Conservation (phyloP, 2,888 invertebrate genomes). For the Anthophora plumipes region DNA sequence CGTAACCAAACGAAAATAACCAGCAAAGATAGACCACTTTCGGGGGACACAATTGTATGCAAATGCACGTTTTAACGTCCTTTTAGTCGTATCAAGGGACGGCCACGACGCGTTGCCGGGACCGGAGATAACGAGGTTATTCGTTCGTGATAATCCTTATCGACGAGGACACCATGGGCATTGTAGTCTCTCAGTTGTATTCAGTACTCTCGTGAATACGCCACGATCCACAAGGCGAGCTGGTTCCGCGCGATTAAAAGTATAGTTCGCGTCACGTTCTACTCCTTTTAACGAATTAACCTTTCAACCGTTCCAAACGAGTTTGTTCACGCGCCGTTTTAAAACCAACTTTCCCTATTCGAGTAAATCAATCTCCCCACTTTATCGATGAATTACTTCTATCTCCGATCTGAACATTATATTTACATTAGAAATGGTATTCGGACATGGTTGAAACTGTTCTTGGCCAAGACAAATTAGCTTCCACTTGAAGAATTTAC, state of each 20-base stretch:
- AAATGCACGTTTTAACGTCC: conserved; percentile 34
- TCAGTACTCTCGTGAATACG: conserved; percentile 47
- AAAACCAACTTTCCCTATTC: neutral
- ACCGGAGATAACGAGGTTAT: conserved; percentile 68
- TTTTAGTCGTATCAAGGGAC: conserved; percentile 28
- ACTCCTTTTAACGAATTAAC: neutral
- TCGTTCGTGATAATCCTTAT: conserved; percentile 72
- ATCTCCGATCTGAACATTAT: too few relatives aligned
- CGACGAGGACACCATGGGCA: conserved; percentile 61
- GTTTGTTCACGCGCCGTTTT: too few relatives aligned
- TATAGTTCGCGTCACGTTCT: neutral
- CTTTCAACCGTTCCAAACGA: too few relatives aligned
- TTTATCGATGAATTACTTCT: too few relatives aligned
- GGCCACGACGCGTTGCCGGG: conserved; percentile 37
- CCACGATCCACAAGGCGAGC: conserved; percentile 2
- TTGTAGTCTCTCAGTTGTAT: conserved; percentile 41
- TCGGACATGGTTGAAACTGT: neutral
- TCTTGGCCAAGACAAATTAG: too few relatives aligned
- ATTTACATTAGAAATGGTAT: neutral
- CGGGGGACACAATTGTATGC: conserved; percentile 20
- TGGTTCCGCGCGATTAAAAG: conserved; percentile 12
- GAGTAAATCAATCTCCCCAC: neutral
- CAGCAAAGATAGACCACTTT: neutral
- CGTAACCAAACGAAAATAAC: neutral
- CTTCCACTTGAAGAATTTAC: too few relatives aligned